Evolutionary conservation across 1,140 invertebrate genomes (phyloP).

Genomic region (Ctenoplectra terminalis): DNA sequence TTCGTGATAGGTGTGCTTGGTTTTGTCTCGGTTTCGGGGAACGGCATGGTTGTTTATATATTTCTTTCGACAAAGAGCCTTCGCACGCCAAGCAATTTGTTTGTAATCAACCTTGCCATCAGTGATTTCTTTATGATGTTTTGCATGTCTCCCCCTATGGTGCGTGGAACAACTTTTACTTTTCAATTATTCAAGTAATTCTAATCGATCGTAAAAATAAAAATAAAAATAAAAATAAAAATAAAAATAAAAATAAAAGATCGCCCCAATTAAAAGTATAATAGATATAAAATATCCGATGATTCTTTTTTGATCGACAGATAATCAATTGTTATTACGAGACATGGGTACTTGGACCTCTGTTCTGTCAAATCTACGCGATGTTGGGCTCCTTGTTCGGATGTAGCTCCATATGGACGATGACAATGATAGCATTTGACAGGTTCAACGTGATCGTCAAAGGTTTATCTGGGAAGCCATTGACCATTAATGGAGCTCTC

Average conservation of each 20-base stretch:
- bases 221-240: not conserved
- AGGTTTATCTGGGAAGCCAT: slow-evolving; percentile 88
- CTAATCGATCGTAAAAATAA: not conserved
- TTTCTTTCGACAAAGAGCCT: slow-evolving; percentile 90
- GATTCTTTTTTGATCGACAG: slow-evolving; percentile 49
- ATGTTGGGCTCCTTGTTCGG: slow-evolving; percentile 91
- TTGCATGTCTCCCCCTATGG: slow-evolving; percentile 91
- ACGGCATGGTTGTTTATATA: slow-evolving; percentile 93
- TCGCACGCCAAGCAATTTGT: slow-evolving; percentile 92
- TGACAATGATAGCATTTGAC: slow-evolving; percentile 92
- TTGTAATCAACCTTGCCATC: slow-evolving; percentile 93
- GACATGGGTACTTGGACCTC: slow-evolving; percentile 92
- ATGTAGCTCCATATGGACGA: slow-evolving; percentile 91
- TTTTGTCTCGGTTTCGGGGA: slow-evolving; percentile 88
- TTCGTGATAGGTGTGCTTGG: slow-evolving; percentile 89
- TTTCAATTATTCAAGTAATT: not conserved
- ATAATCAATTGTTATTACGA: slow-evolving; percentile 93
- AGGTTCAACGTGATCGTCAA: slow-evolving; percentile 94
- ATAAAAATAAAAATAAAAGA: too few relatives aligned
- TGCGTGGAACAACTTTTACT: slow-evolving; percentile 41
- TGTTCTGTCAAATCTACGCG: slow-evolving; percentile 92
- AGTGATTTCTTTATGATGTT: slow-evolving; percentile 95
- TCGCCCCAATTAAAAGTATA: not conserved
- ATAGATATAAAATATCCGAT: not conserved
- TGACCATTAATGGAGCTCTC: slow-evolving; percentile 88